A percentile compares a stretch with the other conserved stretches of the same genome.
These are phyloP conservation scores for Pteria penguin DNA, from an alignment of 2,888 invertebrate genomes.

Conservation along the genomic window DNA sequence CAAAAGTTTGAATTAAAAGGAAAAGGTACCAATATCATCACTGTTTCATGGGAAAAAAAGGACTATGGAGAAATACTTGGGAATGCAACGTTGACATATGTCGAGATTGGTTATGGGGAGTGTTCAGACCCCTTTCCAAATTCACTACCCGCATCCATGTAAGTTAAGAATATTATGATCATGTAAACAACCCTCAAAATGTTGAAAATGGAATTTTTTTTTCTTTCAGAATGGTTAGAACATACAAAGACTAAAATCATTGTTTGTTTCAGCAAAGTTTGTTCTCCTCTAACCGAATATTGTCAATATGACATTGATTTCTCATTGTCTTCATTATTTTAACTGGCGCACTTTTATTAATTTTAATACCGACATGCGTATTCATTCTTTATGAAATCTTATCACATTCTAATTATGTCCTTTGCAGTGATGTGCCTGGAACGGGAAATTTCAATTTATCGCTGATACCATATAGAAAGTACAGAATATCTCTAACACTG, in stretches of 20 bases:
- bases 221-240: no score
- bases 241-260: no score
- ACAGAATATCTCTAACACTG: slow-evolving; percentile 39
- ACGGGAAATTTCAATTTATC: slow-evolving; percentile 39
- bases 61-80: slow-evolving; percentile 45
- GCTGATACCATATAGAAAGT: slow-evolving; percentile 52
- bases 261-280: no score
- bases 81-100: slow-evolving; percentile 56
- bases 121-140: slow-evolving; percentile 43
- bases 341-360: no score
- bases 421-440: slow-evolving; percentile 25
- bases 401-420: no score
- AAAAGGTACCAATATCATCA: slow-evolving; percentile 27
- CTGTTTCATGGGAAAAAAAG: slow-evolving; percentile 50
- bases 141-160: neutral
- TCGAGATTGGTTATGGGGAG: slow-evolving; percentile 58
- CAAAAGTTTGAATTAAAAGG: slow-evolving; percentile 3
- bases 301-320: no score
- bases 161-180: neutral
- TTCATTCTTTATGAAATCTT: no score
- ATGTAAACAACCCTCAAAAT: no score
- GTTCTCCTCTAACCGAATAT: no score
- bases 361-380: no score
- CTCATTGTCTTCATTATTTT: no score
- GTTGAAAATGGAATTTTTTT: no score